Conservation (phyloP, 2,113 vertebrate species). For the Gulo gulo region DNA sequence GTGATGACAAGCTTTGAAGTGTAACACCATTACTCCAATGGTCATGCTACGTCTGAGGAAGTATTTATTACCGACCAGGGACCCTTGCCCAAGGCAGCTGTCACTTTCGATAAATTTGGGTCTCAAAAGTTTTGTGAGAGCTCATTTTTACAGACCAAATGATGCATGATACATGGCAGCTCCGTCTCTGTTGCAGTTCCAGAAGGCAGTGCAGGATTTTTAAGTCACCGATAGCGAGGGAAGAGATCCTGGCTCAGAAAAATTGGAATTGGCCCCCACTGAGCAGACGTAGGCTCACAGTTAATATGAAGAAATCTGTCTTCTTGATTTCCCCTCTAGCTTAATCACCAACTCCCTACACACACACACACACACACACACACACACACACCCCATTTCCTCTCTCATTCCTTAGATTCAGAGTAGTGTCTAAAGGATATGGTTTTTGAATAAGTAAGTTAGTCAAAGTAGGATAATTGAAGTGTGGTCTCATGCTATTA, state of each 20-base stretch:
- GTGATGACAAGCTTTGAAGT: neutral
- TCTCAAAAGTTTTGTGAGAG: neutral
- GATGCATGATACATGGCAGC: neutral
- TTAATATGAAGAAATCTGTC: neutral
- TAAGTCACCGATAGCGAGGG: rapidly evolving
- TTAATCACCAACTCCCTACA: neutral
- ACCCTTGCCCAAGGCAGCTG: neutral
- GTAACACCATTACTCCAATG: neutral
- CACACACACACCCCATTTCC: neutral
- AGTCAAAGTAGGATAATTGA: neutral
- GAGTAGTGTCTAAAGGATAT: neutral
- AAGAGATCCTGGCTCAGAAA: neutral
- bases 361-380: no score
- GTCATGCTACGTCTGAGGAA: neutral
- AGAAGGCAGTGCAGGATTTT: neutral
- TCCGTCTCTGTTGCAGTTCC: neutral
- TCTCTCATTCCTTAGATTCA: neutral
- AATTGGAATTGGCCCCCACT: neutral
- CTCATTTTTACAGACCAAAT: neutral
- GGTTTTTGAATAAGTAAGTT: neutral
- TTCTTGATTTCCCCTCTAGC: neutral
- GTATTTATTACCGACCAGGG: neutral
- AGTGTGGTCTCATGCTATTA: neutral
- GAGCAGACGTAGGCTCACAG: neutral
- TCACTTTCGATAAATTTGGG: neutral